Percentiles rank a stretch among this genome's conserved stretches.
Conservation (phyloP, 2,113 vertebrate species). For the Carettochelys insculpta region DNA sequence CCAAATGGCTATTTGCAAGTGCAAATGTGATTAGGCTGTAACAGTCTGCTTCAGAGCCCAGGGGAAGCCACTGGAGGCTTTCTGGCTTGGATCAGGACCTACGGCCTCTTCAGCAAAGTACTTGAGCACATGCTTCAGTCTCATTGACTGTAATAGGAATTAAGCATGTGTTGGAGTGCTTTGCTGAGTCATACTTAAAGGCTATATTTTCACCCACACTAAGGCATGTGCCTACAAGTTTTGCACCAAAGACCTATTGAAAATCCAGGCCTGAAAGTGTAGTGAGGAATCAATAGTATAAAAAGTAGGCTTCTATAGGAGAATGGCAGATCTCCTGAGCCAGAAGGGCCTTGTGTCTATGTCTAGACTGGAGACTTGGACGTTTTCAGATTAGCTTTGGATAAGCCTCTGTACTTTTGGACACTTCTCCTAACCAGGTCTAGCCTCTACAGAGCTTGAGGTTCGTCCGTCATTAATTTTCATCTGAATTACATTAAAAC, state of each 20-base stretch:
- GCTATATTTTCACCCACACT: not conserved
- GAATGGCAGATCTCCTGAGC: not conserved
- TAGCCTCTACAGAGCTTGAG: constrained; percentile 58
- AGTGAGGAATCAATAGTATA: not conserved
- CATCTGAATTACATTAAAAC: constrained; percentile 74
- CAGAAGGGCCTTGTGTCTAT: not conserved
- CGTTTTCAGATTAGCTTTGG: constrained; percentile 62
- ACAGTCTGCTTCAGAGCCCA: not conserved
- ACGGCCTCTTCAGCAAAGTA: not conserved
- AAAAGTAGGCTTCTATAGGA: constrained; percentile 13
- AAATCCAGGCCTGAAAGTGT: not conserved
- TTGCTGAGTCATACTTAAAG: accelerated
- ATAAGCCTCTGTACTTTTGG: constrained; percentile 56
- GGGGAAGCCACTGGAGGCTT: not conserved
- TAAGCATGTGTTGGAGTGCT: not conserved
- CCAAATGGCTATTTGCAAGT: accelerated
- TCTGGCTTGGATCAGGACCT: accelerated
- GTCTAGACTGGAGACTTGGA: constrained; percentile 12
- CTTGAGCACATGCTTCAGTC: not conserved
- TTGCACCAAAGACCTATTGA: not conserved
- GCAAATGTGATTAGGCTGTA: not conserved
- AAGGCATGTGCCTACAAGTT: not conserved
- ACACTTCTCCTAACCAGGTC: constrained; percentile 27
- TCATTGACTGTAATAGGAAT: not conserved
- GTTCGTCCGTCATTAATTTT: constrained; percentile 68